These are phyloP conservation scores for Paratrypauchen microcephalus DNA, from an alignment of 2,797 vertebrate genomes.

Conservation along the genomic window DNA sequence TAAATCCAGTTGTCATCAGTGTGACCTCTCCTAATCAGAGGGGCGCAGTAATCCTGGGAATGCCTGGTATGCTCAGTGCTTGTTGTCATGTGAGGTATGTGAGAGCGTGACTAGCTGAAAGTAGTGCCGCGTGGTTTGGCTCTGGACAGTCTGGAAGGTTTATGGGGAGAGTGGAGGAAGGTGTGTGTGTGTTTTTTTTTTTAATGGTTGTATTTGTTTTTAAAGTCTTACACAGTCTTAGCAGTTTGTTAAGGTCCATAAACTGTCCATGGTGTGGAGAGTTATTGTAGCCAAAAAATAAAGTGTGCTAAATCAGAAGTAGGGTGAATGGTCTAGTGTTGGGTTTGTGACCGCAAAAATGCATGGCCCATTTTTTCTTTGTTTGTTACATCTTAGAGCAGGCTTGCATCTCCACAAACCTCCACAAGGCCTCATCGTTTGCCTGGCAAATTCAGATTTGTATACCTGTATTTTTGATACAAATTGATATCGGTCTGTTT, in stretches of 20 bases:
- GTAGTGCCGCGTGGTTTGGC: constrained; percentile 33
- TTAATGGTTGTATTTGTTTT: not conserved
- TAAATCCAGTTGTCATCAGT: constrained; percentile 56
- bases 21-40: constrained; percentile 66
- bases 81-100: constrained; percentile 68
- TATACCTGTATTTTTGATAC: no score
- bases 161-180: not conserved
- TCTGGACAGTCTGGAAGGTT: not conserved
- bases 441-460: no score
- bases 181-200: not conserved
- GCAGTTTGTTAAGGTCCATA: constrained; percentile 1
- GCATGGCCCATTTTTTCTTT: not conserved
- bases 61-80: constrained; percentile 56
- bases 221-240: not conserved
- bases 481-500: no score
- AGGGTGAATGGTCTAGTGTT: not conserved
- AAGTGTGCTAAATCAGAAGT: not conserved
- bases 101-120: constrained; percentile 50
- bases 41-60: constrained; percentile 63
- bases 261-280: not conserved
- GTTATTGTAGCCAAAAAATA: not conserved
- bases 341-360: not conserved
- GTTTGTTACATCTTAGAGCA: not conserved
- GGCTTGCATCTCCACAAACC: no score
- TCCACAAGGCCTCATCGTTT: no score